These are phyloP conservation scores for Microplitis mediator DNA, from an alignment of 1,140 invertebrate genomes.

Conservation along the genomic window DNA sequence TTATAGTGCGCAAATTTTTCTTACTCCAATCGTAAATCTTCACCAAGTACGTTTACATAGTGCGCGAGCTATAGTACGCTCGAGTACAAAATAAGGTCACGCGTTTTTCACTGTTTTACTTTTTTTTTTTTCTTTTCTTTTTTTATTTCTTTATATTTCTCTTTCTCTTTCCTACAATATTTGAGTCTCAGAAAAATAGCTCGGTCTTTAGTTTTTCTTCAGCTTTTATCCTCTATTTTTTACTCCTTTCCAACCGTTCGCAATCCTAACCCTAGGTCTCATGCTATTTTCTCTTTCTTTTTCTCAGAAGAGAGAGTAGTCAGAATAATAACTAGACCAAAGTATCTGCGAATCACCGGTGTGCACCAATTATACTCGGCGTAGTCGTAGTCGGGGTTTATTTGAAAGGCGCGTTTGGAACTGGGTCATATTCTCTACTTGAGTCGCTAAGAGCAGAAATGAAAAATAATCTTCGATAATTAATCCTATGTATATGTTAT, in stretches of 20 bases:
- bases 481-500: too few species aligned
- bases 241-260: neutral
- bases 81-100: neutral
- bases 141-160: too few species aligned
- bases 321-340: conserved; percentile 4
- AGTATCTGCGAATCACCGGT: conserved; percentile 5
- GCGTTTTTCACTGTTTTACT: conserved; percentile 4
- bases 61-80: neutral
- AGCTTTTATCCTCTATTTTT: neutral
- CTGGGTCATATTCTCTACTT: neutral
- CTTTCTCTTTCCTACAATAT: neutral
- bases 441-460: too few species aligned
- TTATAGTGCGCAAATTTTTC: neutral
- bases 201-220: neutral
- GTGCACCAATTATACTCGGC: conserved; percentile 5
- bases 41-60: neutral
- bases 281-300: neutral
- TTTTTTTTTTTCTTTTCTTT: too few species aligned
- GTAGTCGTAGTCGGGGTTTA: neutral
- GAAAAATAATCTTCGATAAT: too few species aligned
- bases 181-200: neutral
- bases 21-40: neutral
- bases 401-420: neutral
- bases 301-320: neutral
- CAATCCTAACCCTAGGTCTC: neutral